Percentiles rank a stretch among this genome's conserved stretches.
Conservation (phyloP, 1,140 invertebrate genomes). For the Hormaphis cornu region DNA sequence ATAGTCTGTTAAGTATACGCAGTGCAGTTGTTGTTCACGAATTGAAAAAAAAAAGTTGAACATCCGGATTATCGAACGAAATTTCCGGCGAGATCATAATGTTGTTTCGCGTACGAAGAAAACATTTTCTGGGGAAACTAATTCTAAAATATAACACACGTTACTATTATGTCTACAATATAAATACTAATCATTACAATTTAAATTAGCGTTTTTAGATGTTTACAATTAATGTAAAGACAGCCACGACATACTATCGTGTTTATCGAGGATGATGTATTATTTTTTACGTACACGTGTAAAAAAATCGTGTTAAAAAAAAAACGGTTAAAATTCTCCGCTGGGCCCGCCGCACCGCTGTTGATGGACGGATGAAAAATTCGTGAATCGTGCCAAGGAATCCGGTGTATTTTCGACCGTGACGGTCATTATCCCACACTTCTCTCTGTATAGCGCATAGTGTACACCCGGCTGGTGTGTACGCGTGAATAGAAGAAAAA, state of each 20-base stretch:
- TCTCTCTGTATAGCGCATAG: not conserved
- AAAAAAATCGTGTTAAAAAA: not conserved
- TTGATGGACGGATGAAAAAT: conserved; percentile 20
- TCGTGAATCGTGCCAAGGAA: conserved; percentile 30
- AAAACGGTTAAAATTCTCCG: conserved; percentile 17
- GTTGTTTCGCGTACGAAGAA: no score
- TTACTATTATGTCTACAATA: no score
- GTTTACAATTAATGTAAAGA: not conserved
- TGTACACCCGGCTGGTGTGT: no score
- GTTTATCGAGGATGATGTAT: not conserved
- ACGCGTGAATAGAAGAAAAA: conserved; percentile 11
- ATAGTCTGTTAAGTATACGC: no score
- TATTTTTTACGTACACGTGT: conserved; percentile 1
- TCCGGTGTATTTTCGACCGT: conserved; percentile 29
- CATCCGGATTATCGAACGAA: no score
- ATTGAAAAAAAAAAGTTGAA: no score
- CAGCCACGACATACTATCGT: not conserved
- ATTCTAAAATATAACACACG: no score
- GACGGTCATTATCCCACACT: conserved; percentile 28
- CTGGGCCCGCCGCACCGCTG: not conserved
- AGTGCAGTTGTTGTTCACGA: no score
- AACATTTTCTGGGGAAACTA: no score
- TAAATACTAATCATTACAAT: no score
- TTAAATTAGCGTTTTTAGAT: not conserved
- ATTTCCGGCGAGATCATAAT: no score